Conservation (phyloP, 2,888 invertebrate genomes). For the Amphipoea lucens region DNA sequence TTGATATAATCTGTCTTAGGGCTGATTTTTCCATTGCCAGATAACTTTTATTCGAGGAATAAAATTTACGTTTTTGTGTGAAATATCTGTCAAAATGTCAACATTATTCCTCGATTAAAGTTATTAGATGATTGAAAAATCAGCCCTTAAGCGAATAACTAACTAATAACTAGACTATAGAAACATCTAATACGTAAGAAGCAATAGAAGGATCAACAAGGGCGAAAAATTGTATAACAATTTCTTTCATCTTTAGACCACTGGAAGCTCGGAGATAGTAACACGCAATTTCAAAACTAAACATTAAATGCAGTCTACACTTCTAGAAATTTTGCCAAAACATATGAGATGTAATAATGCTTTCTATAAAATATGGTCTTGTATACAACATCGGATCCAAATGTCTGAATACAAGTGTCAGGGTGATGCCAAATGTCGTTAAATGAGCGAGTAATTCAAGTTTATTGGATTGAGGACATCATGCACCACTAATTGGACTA, state of each 20-base stretch:
- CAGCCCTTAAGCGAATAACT: too few species aligned
- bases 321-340: slow-evolving; percentile 50
- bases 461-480: slow-evolving; percentile 57
- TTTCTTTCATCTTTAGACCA: slow-evolving; percentile 24
- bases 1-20: neutral
- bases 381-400: slow-evolving; percentile 65
- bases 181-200: neutral
- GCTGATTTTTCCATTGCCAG: too few species aligned
- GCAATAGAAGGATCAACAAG: neutral
- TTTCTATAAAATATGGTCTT: slow-evolving; percentile 47
- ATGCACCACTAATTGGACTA: slow-evolving; percentile 47
- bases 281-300: slow-evolving; percentile 26
- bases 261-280: slow-evolving; percentile 19
- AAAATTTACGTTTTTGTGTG: too few species aligned
- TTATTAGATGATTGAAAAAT: too few species aligned
- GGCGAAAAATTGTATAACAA: neutral
- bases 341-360: slow-evolving; percentile 43
- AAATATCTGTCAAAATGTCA: too few species aligned
- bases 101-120: too few species aligned
- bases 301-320: slow-evolving; percentile 17
- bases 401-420: slow-evolving; percentile 73
- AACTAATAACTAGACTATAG: neutral
- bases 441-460: slow-evolving; percentile 65
- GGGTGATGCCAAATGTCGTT: slow-evolving; percentile 72
- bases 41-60: too few species aligned